Evolutionary conservation across 1,140 invertebrate genomes (phyloP).

Genomic region (Meloidogyne exigua): DNA sequence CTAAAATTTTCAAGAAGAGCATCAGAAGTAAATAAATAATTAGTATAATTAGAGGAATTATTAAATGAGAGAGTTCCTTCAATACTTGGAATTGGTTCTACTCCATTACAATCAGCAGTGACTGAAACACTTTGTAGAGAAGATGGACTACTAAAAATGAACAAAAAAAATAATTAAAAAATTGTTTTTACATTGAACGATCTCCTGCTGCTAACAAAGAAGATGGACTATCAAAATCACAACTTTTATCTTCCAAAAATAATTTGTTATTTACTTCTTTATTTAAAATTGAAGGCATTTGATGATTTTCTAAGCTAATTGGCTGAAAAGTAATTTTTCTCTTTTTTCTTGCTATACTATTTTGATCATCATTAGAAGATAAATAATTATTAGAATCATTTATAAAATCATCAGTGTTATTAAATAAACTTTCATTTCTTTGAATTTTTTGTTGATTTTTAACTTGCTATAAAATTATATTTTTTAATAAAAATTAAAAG

Average conservation of each 20-base stretch:
- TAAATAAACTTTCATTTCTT: not conserved
- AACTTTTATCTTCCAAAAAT: not conserved
- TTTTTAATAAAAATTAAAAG: not conserved
- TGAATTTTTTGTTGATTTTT: conserved; percentile 1
- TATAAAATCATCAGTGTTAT: not conserved
- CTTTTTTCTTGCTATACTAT: not conserved
- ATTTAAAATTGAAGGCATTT: conserved; percentile 1
- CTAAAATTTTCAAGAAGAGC: conserved; percentile 35
- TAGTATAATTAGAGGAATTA: conserved; percentile 19
- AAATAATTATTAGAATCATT: not conserved
- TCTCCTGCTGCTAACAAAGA: not conserved
- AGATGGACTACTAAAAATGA: not conserved
- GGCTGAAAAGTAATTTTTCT: conserved; percentile 3
- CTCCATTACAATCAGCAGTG: not conserved
- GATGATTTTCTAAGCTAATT: conserved; percentile 1
- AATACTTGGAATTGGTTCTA: not conserved
- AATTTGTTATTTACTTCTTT: not conserved
- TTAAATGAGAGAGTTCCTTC: not conserved
- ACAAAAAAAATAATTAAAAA: not conserved
- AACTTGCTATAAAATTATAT: conserved; percentile 1
- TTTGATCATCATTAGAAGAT: not conserved
- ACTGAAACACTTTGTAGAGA: conserved; percentile 1
- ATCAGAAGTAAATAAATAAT: conserved; percentile 25
- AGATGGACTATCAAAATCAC: not conserved
- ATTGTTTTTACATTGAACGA: not conserved